These are phyloP conservation scores for Paracyclopina nana DNA, from an alignment of 1,140 invertebrate genomes.

Conservation along the genomic window DNA sequence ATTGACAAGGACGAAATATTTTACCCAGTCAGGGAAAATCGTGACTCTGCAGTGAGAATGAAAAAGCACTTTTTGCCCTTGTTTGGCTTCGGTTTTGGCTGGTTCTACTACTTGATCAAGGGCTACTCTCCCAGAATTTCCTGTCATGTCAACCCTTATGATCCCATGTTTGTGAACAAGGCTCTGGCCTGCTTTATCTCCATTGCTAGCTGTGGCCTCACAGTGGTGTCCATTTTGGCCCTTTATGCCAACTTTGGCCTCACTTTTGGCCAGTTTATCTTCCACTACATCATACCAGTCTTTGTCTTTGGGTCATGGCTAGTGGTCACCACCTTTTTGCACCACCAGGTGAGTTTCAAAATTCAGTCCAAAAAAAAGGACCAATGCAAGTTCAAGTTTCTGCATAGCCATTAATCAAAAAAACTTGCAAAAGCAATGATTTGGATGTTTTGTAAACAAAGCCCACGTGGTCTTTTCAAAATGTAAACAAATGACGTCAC, in stretches of 20 bases:
- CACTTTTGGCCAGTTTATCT: neutral
- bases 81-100: neutral
- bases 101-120: constrained; percentile 2
- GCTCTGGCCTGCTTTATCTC: neutral
- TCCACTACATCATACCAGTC: constrained; percentile 1
- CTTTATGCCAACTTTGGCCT: neutral
- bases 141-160: constrained; percentile 6
- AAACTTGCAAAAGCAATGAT: too few species aligned
- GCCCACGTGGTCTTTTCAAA: too few species aligned
- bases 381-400: too few species aligned
- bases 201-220: neutral
- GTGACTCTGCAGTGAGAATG: neutral
- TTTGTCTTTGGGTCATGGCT: constrained; percentile 9
- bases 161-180: neutral
- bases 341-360: neutral
- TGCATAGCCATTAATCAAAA: too few species aligned
- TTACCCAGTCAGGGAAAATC: neutral
- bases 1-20: constrained; percentile 10
- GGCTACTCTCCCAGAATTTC: neutral
- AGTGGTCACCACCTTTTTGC: neutral
- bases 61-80: constrained; percentile 1
- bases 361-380: neutral
- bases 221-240: neutral
- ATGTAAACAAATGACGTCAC: neutral
- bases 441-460: too few species aligned